Base-by-base conservation (phyloP, 1,140 invertebrate species). In the Physella acuta region DNA sequence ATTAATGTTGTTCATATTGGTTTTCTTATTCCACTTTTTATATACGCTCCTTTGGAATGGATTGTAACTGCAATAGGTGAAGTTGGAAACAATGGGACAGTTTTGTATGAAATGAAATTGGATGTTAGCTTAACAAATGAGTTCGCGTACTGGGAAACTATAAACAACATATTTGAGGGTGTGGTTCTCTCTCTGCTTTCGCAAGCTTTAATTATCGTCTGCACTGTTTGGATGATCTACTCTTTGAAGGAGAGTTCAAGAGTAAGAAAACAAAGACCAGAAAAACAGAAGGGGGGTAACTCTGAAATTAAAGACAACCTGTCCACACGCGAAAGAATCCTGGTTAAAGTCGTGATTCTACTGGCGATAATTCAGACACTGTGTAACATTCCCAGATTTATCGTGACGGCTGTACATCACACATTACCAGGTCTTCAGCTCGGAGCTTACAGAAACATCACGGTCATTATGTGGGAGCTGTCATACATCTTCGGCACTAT, bases 1-100 rank as follows among this genome's bases (percentile, higher is more conserved):
- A 33, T 60, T n/a, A 34, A 36, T 34, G n/a, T 60, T 34, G n/a
- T n/a, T 31, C 30, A 36, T n/a, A 34, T 60, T 36, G 58, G 31
- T 4, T 14, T 34, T 37, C 31, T 8, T n/a, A 8, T 60, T 8
- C 58, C 58, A 11, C 24, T 60, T 17, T 60, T 31, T 37, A 20
- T 36, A 24, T 31, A 24, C 24, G 30, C 5, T 17, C 24, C 8
- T 24, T 24, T 60, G 31, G 58, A 33, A n/a, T 60, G 58, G 58
- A 20, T 34, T n/a, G n/a, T n/a, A n/a, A n/a, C n/a, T 60, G 5
- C 58, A 2, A 4, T 5, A 34, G 33, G 36, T 14, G 5, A 2
- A n/a, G 36, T 4, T 34, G 33, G 8, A 20, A n/a, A 30, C 30
- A 59, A 59, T 31, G 33, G n/a, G 1, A 60, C 58, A 34, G 36